phyloP scores from a whole-genome alignment of 2,797 vertebrate genomes.

The Sus cebifrons region DNA sequence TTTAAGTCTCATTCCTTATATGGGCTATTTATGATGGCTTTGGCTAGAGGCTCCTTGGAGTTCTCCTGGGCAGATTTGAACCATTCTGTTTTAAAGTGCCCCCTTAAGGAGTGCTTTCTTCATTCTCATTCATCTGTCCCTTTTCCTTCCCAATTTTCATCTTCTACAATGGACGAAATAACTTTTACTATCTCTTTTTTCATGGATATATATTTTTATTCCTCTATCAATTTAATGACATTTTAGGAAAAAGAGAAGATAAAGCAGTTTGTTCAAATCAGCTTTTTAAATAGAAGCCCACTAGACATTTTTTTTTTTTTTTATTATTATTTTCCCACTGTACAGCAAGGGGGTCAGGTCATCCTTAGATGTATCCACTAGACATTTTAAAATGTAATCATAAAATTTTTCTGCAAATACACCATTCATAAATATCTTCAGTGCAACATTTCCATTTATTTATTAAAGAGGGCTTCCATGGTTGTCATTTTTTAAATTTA shows the following conservation, averaged over 20 bases:
- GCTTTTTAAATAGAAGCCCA: neutral
- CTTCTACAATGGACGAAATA: neutral
- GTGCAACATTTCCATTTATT: neutral
- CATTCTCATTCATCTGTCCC: neutral
- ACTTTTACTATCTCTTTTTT: neutral
- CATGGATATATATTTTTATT: slow-evolving; percentile 26
- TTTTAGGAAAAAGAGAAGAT: neutral
- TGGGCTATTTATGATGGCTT: too few species aligned
- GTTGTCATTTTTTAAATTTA: slow-evolving; percentile 13
- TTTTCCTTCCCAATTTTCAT: neutral
- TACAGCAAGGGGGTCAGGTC: too few species aligned
- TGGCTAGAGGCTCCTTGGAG: neutral
- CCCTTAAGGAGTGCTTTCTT: neutral
- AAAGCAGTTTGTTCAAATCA: neutral
- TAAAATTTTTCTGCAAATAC: neutral
- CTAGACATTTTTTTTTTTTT: neutral
- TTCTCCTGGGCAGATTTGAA: neutral
- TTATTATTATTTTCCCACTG: too few species aligned
- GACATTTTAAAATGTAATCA: neutral
- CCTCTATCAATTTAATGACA: neutral
- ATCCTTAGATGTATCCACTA: too few species aligned
- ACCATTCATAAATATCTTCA: neutral
- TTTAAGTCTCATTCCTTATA: neutral
- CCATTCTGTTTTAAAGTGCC: neutral
- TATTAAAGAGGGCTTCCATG: neutral